Evolutionary conservation across 2,888 invertebrate species (phyloP).

Genomic region (Noctua janthina): DNA sequence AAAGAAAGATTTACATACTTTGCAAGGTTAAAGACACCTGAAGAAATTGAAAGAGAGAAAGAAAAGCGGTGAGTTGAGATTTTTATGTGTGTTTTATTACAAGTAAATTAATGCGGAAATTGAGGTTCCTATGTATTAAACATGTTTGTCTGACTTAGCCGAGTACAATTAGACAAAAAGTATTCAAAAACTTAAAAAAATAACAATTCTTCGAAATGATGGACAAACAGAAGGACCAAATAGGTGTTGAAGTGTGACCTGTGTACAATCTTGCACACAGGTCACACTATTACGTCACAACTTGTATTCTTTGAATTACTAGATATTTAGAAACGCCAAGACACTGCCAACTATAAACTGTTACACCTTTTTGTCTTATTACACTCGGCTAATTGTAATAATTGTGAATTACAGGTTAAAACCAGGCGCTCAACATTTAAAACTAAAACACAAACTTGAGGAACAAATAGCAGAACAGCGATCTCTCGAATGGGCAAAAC

Average conservation of each 20-base stretch:
- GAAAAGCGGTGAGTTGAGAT: constrained; percentile 88
- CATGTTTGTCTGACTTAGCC: not conserved
- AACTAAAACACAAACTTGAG: constrained; percentile 93
- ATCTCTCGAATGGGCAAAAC: constrained; percentile 92
- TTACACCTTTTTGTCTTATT: not conserved
- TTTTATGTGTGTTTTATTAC: not conserved
- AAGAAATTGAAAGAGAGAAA: constrained; percentile 88
- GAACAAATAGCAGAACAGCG: constrained; percentile 93
- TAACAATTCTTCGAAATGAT: not conserved
- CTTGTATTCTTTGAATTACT: not conserved
- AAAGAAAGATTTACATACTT: constrained; percentile 94
- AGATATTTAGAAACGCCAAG: not conserved
- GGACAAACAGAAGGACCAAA: not conserved
- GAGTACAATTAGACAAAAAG: not conserved
- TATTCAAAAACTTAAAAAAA: not conserved
- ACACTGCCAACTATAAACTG: not conserved
- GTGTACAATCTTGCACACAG: not conserved
- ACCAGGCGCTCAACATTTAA: constrained; percentile 93
- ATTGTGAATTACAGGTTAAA: constrained; percentile 80
- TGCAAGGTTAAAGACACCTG: constrained; percentile 88
- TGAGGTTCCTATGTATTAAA: not conserved
- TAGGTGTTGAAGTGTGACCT: not conserved
- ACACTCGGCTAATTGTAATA: not conserved
- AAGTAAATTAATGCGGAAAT: not conserved
- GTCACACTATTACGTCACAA: not conserved